These are phyloP conservation scores for Eurypyga helias DNA, from an alignment of 2,113 vertebrate genomes.

Conservation along the genomic window DNA sequence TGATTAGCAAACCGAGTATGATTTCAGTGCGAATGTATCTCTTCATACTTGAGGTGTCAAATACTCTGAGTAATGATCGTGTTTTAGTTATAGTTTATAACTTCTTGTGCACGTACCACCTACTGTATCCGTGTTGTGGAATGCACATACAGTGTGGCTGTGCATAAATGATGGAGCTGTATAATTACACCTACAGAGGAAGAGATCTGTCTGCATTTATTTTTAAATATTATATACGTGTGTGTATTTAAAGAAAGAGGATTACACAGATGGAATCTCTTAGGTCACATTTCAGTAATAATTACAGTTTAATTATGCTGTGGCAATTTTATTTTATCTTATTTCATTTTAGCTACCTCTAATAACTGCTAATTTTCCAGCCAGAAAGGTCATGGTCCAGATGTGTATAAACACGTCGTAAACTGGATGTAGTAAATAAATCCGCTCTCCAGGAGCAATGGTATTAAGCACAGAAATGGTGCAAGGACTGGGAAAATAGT, in stretches of 20 bases:
- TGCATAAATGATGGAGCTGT: not conserved
- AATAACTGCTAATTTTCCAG: constrained; percentile 7
- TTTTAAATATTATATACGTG: not conserved
- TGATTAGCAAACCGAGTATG: not conserved
- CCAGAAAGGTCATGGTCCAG: not conserved
- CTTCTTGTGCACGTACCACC: not conserved
- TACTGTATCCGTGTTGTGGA: not conserved
- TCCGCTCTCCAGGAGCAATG: not conserved
- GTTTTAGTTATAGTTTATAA: constrained; percentile 52
- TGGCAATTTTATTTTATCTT: not conserved
- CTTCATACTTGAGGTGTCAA: constrained; percentile 17
- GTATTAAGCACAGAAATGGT: not conserved
- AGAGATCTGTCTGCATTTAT: constrained; percentile 26
- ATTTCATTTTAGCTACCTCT: not conserved
- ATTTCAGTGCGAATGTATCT: not conserved
- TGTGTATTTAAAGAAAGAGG: not conserved
- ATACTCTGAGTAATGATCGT: constrained; percentile 3
- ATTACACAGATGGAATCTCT: not conserved
- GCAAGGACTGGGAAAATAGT: not conserved
- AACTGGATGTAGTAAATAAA: constrained; percentile 25
- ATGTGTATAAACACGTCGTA: not conserved
- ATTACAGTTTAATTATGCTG: not conserved
- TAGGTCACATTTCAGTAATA: constrained; percentile 7
- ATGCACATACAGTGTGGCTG: not conserved
- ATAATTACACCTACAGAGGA: constrained; percentile 59